Base-by-base conservation (phyloP, 1,140 invertebrate species). In the Drosophila asahinai region DNA sequence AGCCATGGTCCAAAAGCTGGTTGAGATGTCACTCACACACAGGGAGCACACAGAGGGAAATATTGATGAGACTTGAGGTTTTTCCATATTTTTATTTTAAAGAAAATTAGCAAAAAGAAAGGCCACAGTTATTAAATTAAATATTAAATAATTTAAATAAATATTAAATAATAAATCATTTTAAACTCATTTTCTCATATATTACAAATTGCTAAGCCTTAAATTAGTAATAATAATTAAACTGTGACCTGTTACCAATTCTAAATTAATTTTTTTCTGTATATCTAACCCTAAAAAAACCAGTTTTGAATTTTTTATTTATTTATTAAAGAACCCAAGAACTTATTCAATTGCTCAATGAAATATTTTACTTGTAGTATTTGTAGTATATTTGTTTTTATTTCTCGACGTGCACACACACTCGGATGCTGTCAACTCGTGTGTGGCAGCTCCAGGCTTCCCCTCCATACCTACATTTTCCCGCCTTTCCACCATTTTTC, bases 21-120 rank as follows among this genome's bases (percentile, higher is more conserved):
- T 89, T 87, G 83, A 87, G 83, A 87, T 89, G 83, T 87, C 82
- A 84, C 78, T 81, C 82, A 83, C 84, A 87, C 81, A 52, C 59
- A 75, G 52, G 33, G 27, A 30, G 33, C 5, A n/a, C 68, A 60
- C 52, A 72, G 68, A 59, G 67, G 54, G 49, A 79, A 30, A 45
- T 55, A 59, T 15, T 36, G 30, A 54, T 54, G 0, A 2, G 0
- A 14, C 17, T 14, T 1, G 17, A 8, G 3, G 19, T 36, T 7
- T 8, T 54, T 19, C 0, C 7, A 36, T 2, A 19, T 36, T 5
- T 33, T 8, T 19, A 15, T 15, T 8, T 54, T 19, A 7, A 33
- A 2, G 5, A 7, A 52, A 19, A 33, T 33, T 0, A 48, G 19
- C 12, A 7, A 7, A 30, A 27, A 1, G 4, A n/a, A 2, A 8